Evolutionary conservation across 1,140 invertebrate genomes (phyloP), one percentile per base, ranked within the genome.

Genomic region (Papilio aristodemus): DNA sequence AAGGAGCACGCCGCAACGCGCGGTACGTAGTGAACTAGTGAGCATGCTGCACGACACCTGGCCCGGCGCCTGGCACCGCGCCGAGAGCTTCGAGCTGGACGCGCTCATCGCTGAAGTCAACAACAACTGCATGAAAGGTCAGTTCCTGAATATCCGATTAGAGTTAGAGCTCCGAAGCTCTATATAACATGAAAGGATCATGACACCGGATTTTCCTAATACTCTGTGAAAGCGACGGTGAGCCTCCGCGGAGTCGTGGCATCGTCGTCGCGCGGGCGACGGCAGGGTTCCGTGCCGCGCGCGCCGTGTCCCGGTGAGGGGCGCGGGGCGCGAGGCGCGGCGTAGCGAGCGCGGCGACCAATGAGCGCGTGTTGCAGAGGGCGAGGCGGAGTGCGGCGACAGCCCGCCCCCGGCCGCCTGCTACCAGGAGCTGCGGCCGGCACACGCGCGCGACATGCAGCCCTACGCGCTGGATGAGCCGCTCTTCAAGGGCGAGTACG

Each of bases 381-480:
- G 83, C 80, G 84, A 78, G 79, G 81, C 78, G 76, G 80, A 79
- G 80, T 78, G 83, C 76, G 84, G 75, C 75, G 83, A 81, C 68
- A 85, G 83, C 81, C 80, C 81, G 79, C 79, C 84, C 83, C 75
- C 79, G 77, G 74, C 67, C 72, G 69, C 67, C 79, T 80, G 85
- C 83, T 87, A 87, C 80, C 81, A 87, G 84, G 84, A 86, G 81
- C 83, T 86, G 84, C 84, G 84, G 76, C 83, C 85, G 70, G 80
- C 78, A 80, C 80, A 81, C 78, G 81, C 81, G 77, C 85, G 85
- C 78, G 86, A 89, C 80, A 85, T 87, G 86, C 84, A 85, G 80
- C 67, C 85, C 43, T 89, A 89, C 85, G 78, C 80, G 79, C 84
- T 85, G 74, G 87, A 87, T 58, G 83, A 85, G 73, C 69, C 79